Conservation (phyloP, 2,888 invertebrate species). For the Phoenoteleia sp. region DNA sequence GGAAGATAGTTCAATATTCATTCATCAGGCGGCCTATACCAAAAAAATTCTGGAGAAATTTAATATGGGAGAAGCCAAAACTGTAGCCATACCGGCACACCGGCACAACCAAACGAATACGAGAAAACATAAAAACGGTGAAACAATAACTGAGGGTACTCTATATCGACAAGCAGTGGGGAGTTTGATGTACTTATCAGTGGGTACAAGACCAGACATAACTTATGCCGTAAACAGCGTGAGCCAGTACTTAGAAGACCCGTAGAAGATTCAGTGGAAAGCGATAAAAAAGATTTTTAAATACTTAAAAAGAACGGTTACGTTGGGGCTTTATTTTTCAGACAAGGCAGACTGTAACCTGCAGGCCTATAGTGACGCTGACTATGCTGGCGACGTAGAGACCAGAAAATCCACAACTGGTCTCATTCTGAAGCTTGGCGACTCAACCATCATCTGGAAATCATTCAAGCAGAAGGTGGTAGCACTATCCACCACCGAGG, state of each 20-base stretch:
- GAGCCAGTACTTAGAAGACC: slow-evolving; percentile 1
- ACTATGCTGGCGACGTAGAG: not conserved
- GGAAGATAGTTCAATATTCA: slow-evolving; percentile 57
- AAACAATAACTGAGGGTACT: no score
- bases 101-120: not conserved
- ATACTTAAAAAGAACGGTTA: not conserved
- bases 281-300: not conserved
- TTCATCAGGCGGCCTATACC: slow-evolving; percentile 51
- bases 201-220: not conserved
- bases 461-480: not conserved
- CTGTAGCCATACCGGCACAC: slow-evolving; percentile 53
- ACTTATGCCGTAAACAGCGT: not conserved
- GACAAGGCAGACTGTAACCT: no score
- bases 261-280: not conserved
- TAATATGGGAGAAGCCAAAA: slow-evolving; percentile 61
- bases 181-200: not conserved
- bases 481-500: not conserved
- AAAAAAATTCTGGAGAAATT: slow-evolving; percentile 42
- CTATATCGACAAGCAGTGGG: slow-evolving; percentile 2
- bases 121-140: not conserved
- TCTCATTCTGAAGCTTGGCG: not conserved
- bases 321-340: not conserved
- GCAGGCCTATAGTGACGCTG: not conserved
- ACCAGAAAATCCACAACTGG: not conserved
- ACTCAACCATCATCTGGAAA: not conserved